A percentile compares a stretch with the other conserved stretches of the same genome.
Evolutionary conservation across 1,140 invertebrate species (phyloP).

Genomic region (Hyposmocoma kahamanoa): DNA sequence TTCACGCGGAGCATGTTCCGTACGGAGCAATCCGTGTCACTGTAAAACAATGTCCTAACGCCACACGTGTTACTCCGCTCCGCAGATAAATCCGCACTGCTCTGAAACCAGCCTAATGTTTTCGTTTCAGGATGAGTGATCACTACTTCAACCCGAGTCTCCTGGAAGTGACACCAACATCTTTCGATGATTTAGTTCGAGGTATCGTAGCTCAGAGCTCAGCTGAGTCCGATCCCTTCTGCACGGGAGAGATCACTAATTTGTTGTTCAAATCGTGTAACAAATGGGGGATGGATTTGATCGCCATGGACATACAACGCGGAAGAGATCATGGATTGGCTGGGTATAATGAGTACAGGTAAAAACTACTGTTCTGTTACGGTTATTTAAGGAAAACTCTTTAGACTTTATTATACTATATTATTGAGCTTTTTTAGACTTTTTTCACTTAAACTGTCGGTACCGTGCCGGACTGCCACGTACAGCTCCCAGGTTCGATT

Average conservation of each 20-base stretch:
- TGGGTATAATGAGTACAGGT: constrained; percentile 72
- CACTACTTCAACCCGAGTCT: constrained; percentile 61
- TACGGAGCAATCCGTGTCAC: too few relatives aligned
- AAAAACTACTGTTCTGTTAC: not conserved
- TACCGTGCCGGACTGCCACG: too few relatives aligned
- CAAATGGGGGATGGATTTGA: constrained; percentile 78
- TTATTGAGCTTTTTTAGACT: too few relatives aligned
- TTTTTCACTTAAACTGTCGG: too few relatives aligned
- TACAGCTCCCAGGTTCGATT: too few relatives aligned
- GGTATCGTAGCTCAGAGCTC: constrained; percentile 43
- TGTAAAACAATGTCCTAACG: too few relatives aligned
- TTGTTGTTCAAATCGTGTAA: constrained; percentile 84
- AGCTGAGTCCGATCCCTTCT: constrained; percentile 80
- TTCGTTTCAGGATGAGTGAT: constrained; percentile 53
- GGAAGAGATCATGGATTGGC: constrained; percentile 82
- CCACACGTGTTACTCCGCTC: too few relatives aligned
- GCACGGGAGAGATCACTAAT: constrained; percentile 85
- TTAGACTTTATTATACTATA: too few relatives aligned
- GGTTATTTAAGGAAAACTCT: too few relatives aligned
- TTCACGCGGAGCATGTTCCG: too few relatives aligned
- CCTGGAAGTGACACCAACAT: constrained; percentile 40
- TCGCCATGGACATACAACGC: constrained; percentile 81
- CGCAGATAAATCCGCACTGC: too few relatives aligned
- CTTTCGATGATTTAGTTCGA: constrained; percentile 54
- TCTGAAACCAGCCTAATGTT: too few relatives aligned